Percentiles rank a stretch among this genome's conserved stretches.
Conservation (phyloP, 2,113 vertebrate genomes). For the Panthera tigris region DNA sequence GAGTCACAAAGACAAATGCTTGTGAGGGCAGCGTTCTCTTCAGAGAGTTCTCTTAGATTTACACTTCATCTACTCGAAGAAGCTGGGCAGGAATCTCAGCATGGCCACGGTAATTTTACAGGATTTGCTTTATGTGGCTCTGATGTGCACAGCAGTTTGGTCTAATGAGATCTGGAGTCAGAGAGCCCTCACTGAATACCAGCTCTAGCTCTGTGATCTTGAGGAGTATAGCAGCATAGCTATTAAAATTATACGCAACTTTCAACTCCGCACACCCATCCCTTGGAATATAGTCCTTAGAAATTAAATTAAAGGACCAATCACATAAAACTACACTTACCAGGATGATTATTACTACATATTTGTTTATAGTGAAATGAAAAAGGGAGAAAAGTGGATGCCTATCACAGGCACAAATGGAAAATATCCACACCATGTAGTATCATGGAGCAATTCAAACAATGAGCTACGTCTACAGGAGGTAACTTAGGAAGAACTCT, state of each 20-base stretch:
- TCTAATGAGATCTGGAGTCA: neutral
- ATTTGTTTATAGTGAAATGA: neutral
- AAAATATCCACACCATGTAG: neutral
- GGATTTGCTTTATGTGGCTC: neutral
- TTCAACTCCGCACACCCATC: neutral
- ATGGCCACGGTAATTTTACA: neutral
- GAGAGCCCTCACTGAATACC: neutral
- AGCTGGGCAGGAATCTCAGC: neutral
- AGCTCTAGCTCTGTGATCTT: neutral
- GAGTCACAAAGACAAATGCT: neutral
- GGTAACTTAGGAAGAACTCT: neutral
- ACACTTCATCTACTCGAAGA: neutral
- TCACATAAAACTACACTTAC: neutral
- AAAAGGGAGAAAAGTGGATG: neutral
- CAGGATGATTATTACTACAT: neutral
- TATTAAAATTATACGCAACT: neutral
- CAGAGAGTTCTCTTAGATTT: neutral
- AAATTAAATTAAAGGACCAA: neutral
- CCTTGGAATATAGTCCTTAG: neutral
- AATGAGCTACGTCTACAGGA: neutral
- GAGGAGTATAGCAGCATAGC: neutral
- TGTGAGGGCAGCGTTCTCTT: neutral
- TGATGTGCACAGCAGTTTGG: neutral
- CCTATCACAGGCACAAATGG: neutral
- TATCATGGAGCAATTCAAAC: constrained; percentile 13